Conservation (phyloP, 2,797 vertebrate genomes). For the Arctocebus calabarensis region DNA sequence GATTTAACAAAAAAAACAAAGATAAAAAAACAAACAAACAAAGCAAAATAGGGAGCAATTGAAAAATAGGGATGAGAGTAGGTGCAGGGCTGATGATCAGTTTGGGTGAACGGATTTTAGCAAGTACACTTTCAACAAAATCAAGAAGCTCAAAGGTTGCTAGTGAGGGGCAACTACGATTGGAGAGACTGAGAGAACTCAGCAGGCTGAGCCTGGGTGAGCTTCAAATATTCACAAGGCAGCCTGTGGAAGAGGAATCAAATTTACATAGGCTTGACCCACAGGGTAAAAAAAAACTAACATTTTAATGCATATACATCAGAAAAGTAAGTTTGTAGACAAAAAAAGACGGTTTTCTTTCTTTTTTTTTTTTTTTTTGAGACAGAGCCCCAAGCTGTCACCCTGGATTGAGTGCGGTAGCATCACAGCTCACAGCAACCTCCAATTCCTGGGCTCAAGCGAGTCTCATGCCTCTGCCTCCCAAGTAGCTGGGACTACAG, state of each 20-base stretch:
- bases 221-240: background rate
- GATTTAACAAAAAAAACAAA: too few species aligned
- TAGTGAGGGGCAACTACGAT: background rate
- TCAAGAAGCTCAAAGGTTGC: background rate
- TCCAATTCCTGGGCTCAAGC: too few species aligned
- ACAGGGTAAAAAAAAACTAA: background rate
- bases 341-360: conserved; percentile 17
- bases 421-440: too few species aligned
- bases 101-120: background rate
- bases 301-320: background rate
- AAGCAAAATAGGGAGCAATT: too few species aligned
- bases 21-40: too few species aligned
- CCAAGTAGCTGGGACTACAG: too few species aligned
- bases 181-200: background rate
- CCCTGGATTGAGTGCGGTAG: too few species aligned
- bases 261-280: background rate
- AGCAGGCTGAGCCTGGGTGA: background rate
- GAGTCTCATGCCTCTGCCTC: too few species aligned
- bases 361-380: too few species aligned
- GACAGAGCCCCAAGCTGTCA: too few species aligned
- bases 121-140: background rate
- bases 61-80: background rate
- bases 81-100: background rate
- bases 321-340: background rate
- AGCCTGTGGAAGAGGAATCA: background rate